Base-by-base conservation (phyloP, 2,113 vertebrate genomes). In the Microcebus griseorufus region DNA sequence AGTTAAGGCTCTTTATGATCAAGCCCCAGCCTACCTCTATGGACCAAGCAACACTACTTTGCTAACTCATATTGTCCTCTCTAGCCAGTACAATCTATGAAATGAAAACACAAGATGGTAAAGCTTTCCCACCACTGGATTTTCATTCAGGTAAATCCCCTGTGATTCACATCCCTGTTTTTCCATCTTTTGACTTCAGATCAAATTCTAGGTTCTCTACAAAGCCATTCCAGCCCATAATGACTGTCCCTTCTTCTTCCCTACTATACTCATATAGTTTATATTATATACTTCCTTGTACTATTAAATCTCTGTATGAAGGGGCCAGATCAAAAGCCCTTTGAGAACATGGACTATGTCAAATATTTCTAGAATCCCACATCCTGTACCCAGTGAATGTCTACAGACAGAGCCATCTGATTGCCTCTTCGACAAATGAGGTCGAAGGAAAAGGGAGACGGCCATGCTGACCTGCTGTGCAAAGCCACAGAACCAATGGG, bases 81-180 rank as follows among this genome's bases (percentile, higher is more conserved):
- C 75, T 9, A 34, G n/a, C 73, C 51, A 16, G 14, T 58, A 27
- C 65, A 13, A 51, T 29, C 53, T 73, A 34, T 23, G 12, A 92
- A 73, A 73, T 79, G 60, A 32, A 79, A 82, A 72, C 18, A 32
- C 58, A 82, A 9, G 39, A 60, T 32, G n/a, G 14, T 51, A 9
- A 70, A 39, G 42, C 34, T 65, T 67, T 72, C 23, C 39, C 23
- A 58, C 6, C 20, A n/a, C 92, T 82, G 79, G 67, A 87, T 72
- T 95, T 97, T 87, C 42, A 90, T 29, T 76, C n/a, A 65, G 42
- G 29, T 72, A 90, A 78, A 93, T 27, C 90, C 64, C 53, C 73
- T 55, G 18, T 10, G 53, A 89, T 23, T 92, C 53, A 73, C 9
- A 83, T 62, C 17, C 2, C 42, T 64, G 1, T 53, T 65, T 87